Evolutionary conservation across 2,797 vertebrate genomes (phyloP), one percentile per base, ranked within the genome.

Genomic region (Microcaecilia unicolor): DNA sequence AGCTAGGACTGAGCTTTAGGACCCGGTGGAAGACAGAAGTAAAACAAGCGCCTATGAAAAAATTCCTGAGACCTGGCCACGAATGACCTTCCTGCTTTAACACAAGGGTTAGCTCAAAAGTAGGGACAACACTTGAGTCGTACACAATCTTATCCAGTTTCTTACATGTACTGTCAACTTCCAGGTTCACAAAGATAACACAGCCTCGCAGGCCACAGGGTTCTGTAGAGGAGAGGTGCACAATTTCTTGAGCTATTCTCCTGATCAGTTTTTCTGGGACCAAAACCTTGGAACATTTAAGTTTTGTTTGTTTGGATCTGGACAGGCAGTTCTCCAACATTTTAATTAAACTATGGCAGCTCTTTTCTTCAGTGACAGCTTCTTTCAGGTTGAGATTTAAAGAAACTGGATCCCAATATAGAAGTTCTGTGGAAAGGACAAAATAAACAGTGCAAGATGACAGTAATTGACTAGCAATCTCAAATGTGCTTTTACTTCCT

Each of bases 161-260:
- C 62, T 78, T 83, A 64, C 83, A 87, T 41, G 78, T 74, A 41
- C 80, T 81, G 41, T 84, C 87, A 42, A 67, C 58, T 61, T 92
- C 89, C 51, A 92, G 63, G 29, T 83, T 78, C 33, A 92, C 51
- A 4, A 85, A 78, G 29, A 92, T 71, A 35, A 90, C 55, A 7
- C 85, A 89, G 19, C 91, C 89, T 0, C 89, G 75, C 14, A 93
- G 78, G 28, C 90, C 89, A 2, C 91, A 92, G 25, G 89, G 91
- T 68, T 93, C 89, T 0, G 78, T 69, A 2, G 84, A 77, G 0
- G 87, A 77, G 38, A 91, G 72, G 10, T 83, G 60, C 37, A 93
- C 64, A 8, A 88, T 81, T 9, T 92, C 83, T 1, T 68, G 68
- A 1, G 89, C 88, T 27, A 91, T 85, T 31, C 78, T 63, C 18